Percentiles rank a stretch among this genome's conserved stretches.
These are phyloP conservation scores for Sminthurinus signatus DNA, from an alignment of 1,140 invertebrate species.

Conservation along the genomic window DNA sequence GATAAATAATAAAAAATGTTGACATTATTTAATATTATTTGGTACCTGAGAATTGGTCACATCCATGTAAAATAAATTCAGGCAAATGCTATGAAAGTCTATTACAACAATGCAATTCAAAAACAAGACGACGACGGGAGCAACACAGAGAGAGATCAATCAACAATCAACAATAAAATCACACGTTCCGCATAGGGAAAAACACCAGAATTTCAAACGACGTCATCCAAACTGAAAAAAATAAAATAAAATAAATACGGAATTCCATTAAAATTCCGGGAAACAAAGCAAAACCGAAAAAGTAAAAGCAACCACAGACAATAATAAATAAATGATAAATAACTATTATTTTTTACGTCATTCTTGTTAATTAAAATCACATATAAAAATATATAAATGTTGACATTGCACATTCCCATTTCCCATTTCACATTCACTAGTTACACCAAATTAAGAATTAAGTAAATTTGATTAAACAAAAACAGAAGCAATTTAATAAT, in stretches of 20 bases:
- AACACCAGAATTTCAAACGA: not conserved
- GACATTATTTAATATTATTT: not conserved
- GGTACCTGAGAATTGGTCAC: constrained; percentile 22
- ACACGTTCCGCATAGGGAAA: not conserved
- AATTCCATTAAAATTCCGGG: not conserved
- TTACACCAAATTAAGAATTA: no score
- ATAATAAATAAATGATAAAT: not conserved
- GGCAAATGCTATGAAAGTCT: constrained; percentile 9
- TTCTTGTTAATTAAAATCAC: not conserved
- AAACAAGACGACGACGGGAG: not conserved
- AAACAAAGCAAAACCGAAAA: not conserved
- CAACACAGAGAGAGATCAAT: not conserved
- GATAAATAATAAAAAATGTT: not conserved
- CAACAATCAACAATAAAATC: not conserved
- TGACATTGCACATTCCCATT: no score
- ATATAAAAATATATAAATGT: not conserved
- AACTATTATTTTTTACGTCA: not conserved
- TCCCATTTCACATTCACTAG: no score
- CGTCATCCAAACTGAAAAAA: constrained; percentile 11
- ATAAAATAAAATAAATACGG: not conserved
- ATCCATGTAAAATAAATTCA: constrained; percentile 25
- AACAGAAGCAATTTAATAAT: no score
- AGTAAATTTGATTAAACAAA: no score
- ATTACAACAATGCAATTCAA: constrained; percentile 10
- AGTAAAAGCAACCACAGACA: no score